These are phyloP conservation scores for Gryon sp. DNA, from an alignment of 1,140 invertebrate species.

Conservation along the genomic window DNA sequence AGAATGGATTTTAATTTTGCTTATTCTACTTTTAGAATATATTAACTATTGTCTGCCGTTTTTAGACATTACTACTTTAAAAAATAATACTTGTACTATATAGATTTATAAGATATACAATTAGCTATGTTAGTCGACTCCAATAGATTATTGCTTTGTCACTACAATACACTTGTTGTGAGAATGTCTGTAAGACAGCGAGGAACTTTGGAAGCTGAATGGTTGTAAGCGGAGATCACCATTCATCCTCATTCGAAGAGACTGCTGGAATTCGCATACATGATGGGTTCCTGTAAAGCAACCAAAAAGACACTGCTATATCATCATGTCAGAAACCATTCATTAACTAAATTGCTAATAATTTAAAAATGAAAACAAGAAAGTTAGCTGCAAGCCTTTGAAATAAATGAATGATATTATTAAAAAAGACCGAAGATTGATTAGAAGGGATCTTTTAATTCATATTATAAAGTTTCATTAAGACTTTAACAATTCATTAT, in stretches of 20 bases:
- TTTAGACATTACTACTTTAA: conserved; percentile 17
- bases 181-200: conserved; percentile 31
- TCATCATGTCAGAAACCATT: conserved; percentile 7
- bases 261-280: conserved; percentile 34
- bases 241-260: conserved; percentile 27
- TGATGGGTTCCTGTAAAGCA: conserved; percentile 10
- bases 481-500: too few species aligned
- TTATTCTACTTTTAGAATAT: conserved; percentile 6
- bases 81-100: conserved; percentile 6
- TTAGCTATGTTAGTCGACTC: conserved; percentile 36
- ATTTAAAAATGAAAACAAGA: neutral
- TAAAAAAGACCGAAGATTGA: too few species aligned
- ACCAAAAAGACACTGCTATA: conserved; percentile 16
- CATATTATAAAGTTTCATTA: too few species aligned
- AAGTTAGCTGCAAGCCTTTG: too few species aligned
- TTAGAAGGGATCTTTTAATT: conserved; percentile 7
- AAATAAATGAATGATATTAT: too few species aligned
- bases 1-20: too few species aligned
- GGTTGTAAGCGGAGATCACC: conserved; percentile 37
- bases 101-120: conserved; percentile 47
- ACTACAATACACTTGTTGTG: conserved; percentile 42
- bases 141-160: conserved; percentile 7
- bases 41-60: conserved; percentile 32
- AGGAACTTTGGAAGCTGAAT: conserved; percentile 39
- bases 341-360: neutral